Conservation (phyloP, 2,113 vertebrate genomes). For the Heterochromis multidens region DNA sequence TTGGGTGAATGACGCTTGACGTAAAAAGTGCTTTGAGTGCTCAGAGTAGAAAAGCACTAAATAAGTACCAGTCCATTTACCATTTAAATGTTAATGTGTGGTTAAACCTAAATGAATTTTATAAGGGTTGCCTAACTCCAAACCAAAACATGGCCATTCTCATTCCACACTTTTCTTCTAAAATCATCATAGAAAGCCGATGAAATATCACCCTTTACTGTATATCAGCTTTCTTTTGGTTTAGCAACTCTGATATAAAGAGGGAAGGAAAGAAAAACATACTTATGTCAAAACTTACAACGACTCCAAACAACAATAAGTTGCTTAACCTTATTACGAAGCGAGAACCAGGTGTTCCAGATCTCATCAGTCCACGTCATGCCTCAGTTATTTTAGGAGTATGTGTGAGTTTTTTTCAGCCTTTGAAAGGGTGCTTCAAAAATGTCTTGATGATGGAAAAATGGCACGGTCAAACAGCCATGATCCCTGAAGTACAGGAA, state of each 20-base stretch:
- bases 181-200: too few species aligned
- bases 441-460: neutral
- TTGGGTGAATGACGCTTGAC: too few species aligned
- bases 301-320: too few species aligned
- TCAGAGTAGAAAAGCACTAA: too few species aligned
- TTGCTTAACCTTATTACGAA: neutral
- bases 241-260: neutral
- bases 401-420: too few species aligned
- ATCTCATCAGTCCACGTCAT: rapidly evolving
- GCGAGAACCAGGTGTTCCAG: neutral
- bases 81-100: neutral
- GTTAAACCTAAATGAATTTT: neutral
- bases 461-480: neutral
- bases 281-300: neutral
- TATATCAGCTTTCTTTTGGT: too few species aligned
- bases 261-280: neutral
- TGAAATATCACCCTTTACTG: too few species aligned
- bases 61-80: too few species aligned
- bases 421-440: neutral
- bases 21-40: too few species aligned
- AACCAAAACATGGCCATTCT: too few species aligned
- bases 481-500: neutral
- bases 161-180: too few species aligned
- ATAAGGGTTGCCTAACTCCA: too few species aligned
- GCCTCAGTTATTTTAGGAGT: neutral